phyloP scores from a whole-genome alignment of 2,113 vertebrate genomes.

The Monarcha castaneiventris region DNA sequence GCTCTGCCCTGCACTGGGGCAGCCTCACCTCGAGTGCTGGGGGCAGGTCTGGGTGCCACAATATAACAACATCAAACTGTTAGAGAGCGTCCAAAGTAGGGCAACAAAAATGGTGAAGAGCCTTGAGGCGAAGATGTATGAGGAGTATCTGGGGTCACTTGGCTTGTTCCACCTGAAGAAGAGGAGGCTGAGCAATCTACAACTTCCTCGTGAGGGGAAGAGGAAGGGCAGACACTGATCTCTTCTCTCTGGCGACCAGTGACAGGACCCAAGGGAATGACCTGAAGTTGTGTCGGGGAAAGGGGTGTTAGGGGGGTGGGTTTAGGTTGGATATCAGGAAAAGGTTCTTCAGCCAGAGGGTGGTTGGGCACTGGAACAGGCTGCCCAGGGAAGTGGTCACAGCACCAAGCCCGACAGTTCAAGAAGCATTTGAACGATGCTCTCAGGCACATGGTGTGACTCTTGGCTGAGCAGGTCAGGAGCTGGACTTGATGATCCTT shows the following conservation, averaged over 20 bases:
- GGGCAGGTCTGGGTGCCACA: rapidly evolving
- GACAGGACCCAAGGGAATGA: not conserved
- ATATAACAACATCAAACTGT: rapidly evolving
- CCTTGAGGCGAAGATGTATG: too few relatives aligned
- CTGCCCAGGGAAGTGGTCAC: not conserved
- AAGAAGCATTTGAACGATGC: not conserved
- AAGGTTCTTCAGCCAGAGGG: not conserved
- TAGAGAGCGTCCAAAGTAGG: rapidly evolving
- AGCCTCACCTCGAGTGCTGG: not conserved
- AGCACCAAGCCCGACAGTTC: not conserved
- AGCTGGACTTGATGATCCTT: not conserved
- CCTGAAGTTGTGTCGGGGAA: not conserved
- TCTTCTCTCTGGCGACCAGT: not conserved
- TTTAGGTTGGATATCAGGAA: not conserved
- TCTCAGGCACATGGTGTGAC: rapidly evolving
- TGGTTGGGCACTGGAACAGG: not conserved
- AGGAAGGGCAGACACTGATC: not conserved
- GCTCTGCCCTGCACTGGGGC: not conserved
- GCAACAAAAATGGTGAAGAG: rapidly evolving
- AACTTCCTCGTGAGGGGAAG: not conserved
- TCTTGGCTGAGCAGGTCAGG: not conserved
- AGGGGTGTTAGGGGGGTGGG: too few relatives aligned
- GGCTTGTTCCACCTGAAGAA: not conserved
- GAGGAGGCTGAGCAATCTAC: not conserved
- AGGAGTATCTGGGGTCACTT: too few relatives aligned